Percentiles rank a stretch among this genome's conserved stretches.
Conservation (phyloP, 2,797 vertebrate species). For the Pseudocheirus occidentalis region DNA sequence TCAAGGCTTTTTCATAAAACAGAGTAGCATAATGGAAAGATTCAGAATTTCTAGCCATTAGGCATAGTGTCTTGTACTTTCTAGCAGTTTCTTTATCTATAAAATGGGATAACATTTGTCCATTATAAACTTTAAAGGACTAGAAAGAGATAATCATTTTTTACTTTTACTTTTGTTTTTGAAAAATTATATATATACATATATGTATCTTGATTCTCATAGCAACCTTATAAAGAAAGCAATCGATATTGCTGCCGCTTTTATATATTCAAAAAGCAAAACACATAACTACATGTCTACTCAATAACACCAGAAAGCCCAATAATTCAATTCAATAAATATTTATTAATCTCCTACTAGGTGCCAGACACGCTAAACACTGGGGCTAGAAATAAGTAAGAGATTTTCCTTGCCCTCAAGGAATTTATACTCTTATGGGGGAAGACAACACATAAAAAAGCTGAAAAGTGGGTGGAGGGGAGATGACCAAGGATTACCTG, state of each 20-base stretch:
- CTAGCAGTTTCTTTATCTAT: not conserved
- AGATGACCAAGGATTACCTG: not conserved
- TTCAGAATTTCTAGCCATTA: not conserved
- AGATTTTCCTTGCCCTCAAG: not conserved
- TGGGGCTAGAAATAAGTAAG: not conserved
- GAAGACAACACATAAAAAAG: not conserved
- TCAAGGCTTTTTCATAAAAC: not conserved
- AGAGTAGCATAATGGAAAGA: not conserved
- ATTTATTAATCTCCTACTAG: not conserved
- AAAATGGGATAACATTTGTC: not conserved
- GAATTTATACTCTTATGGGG: not conserved
- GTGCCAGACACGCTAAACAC: not conserved
- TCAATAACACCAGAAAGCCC: not conserved
- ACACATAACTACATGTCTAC: not conserved
- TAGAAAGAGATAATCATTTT: not conserved
- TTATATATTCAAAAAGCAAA: not conserved
- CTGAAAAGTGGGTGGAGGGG: not conserved
- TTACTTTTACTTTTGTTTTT: not conserved
- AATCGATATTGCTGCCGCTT: not conserved
- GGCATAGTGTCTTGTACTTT: not conserved
- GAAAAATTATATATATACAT: too few species aligned
- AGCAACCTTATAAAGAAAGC: not conserved
- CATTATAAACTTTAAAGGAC: not conserved
- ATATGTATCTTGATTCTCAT: not conserved
- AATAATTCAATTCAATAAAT: not conserved